A percentile compares a stretch with the other conserved stretches of the same genome.
Conservation (phyloP, 2,888 invertebrate genomes). For the Acronicta leporina region DNA sequence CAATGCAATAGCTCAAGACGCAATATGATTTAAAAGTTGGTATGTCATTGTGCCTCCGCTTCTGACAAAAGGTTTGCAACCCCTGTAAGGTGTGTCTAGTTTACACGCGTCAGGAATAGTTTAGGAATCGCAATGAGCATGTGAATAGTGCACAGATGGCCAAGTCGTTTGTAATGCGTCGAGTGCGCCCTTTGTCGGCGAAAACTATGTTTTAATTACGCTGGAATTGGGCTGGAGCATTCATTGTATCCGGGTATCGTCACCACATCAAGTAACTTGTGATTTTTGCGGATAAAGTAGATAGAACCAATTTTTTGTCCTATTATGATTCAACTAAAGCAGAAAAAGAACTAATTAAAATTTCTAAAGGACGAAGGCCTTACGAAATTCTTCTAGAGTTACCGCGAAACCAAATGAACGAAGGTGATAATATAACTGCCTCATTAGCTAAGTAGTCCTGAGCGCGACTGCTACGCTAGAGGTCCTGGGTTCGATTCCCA, state of each 20-base stretch:
- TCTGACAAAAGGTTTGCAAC: slow-evolving; percentile 5
- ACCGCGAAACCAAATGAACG: too few species aligned
- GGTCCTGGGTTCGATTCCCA: too few species aligned
- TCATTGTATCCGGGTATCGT: slow-evolving; percentile 15
- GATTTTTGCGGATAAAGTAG: background rate
- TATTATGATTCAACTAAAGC: too few species aligned
- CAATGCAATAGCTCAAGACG: background rate
- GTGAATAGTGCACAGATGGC: slow-evolving; percentile 45
- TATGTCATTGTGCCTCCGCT: too few species aligned
- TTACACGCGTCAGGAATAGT: slow-evolving; percentile 32
- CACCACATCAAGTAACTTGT: background rate
- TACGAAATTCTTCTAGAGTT: too few species aligned
- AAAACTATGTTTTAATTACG: slow-evolving; percentile 19
- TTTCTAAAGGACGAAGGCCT: too few species aligned
- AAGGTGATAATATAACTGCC: too few species aligned
- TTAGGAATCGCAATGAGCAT: slow-evolving; percentile 35
- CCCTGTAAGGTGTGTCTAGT: slow-evolving; percentile 23
- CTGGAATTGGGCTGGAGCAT: slow-evolving; percentile 24
- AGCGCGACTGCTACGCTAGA: too few species aligned
- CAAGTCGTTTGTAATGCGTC: slow-evolving; percentile 36
- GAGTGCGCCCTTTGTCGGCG: slow-evolving; percentile 38
- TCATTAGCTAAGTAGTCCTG: too few species aligned
- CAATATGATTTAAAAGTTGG: too few species aligned
- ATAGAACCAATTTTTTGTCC: background rate
- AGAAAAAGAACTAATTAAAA: too few species aligned